phyloP scores from a whole-genome alignment of 2,888 invertebrate genomes.

The Leptinotarsa peninsularis region DNA sequence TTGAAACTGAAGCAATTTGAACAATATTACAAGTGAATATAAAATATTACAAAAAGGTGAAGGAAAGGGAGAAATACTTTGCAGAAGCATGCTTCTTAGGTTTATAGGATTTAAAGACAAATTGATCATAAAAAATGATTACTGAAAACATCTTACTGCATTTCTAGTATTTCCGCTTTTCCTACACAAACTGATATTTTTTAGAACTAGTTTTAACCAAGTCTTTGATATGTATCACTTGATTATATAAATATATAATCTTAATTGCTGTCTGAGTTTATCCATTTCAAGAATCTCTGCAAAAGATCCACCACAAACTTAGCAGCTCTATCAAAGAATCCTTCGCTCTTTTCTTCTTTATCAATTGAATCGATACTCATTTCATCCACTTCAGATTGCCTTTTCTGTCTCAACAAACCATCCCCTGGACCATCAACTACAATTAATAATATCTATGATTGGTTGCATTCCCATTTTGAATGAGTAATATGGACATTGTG shows the following conservation, averaged over 20 bases:
- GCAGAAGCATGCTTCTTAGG: constrained; percentile 19
- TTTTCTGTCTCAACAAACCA: constrained; percentile 33
- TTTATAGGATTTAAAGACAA: not conserved
- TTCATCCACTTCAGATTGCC: constrained; percentile 41
- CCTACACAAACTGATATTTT: not conserved
- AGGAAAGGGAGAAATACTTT: constrained; percentile 26
- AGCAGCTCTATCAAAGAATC: constrained; percentile 65
- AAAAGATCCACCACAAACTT: constrained; percentile 65
- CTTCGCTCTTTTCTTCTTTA: constrained; percentile 47
- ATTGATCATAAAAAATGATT: not conserved
- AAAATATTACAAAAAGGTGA: not conserved
- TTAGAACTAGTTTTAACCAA: too few species aligned
- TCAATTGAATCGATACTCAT: constrained; percentile 43
- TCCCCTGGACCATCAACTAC: constrained; percentile 14
- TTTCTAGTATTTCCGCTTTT: not conserved
- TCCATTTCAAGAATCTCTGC: constrained; percentile 66
- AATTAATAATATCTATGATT: constrained; percentile 18
- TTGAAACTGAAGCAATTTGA: too few species aligned
- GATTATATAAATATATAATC: too few species aligned
- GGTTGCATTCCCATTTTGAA: not conserved
- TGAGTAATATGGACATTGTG: too few species aligned
- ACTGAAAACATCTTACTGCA: constrained; percentile 2
- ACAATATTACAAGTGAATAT: too few species aligned
- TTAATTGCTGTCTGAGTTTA: constrained; percentile 60
- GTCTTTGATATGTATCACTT: not conserved